These are phyloP conservation scores for Labeo calbasu DNA, from an alignment of 2,797 vertebrate species.

Conservation along the genomic window DNA sequence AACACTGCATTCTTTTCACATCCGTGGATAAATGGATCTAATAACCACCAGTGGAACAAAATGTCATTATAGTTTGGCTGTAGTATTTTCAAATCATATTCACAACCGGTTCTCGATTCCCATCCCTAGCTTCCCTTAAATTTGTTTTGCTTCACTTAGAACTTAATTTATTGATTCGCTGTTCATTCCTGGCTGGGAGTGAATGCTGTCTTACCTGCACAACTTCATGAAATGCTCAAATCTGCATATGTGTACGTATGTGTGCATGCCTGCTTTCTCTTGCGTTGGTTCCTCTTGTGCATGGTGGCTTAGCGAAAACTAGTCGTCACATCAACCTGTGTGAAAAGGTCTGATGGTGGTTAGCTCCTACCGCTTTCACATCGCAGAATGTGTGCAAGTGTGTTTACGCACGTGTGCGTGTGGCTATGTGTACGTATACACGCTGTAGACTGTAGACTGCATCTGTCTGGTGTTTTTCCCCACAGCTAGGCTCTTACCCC, in stretches of 20 bases:
- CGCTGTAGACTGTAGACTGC: slow-evolving; percentile 43
- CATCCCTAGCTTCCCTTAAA: not conserved
- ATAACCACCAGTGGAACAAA: not conserved
- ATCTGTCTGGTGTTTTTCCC: slow-evolving; percentile 54
- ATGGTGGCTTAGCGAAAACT: slow-evolving; percentile 19
- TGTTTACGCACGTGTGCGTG: slow-evolving; percentile 10
- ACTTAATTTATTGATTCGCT: not conserved
- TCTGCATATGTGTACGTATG: slow-evolving; percentile 49
- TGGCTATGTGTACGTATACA: not conserved
- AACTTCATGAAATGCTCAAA: slow-evolving; percentile 1
- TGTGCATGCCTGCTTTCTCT: slow-evolving; percentile 67
- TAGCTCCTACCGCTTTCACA: slow-evolving; percentile 11
- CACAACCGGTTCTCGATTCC: not conserved
- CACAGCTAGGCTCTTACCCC: slow-evolving; percentile 91
- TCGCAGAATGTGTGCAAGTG: not conserved
- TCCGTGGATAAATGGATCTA: not conserved
- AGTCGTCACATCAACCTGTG: not conserved
- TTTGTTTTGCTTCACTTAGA: not conserved
- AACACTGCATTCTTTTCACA: not conserved
- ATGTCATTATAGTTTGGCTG: not conserved
- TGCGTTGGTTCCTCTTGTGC: slow-evolving; percentile 67
- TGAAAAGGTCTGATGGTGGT: slow-evolving; percentile 6
- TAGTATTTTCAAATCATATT: not conserved
- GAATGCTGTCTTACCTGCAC: slow-evolving; percentile 18
- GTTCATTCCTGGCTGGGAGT: slow-evolving; percentile 66